Base-by-base conservation (phyloP, 2,888 invertebrate species). In the Smittia aterrima region DNA sequence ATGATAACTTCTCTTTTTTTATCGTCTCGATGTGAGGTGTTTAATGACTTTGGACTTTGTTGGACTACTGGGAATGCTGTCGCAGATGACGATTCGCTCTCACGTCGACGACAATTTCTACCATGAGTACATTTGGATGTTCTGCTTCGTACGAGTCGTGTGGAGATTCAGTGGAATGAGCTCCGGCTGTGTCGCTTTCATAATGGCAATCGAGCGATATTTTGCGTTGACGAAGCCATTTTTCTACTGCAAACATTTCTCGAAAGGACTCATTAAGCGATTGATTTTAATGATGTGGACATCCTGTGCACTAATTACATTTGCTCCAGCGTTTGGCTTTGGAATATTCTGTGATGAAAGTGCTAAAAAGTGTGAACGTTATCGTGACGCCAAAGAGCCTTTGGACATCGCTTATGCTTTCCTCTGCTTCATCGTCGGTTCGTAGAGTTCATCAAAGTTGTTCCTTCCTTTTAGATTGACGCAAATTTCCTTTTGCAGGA, bases 181-280 rank as follows among this genome's bases (percentile, higher is more conserved):
- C 79, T 93, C 93, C 77, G 94, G 93, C 58, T 92, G 92, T 83
- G 92, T 94, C 78, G 93, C 94, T 22, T 89, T 92, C 79, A 90
- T 93, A 75, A 95, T 95, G 94, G 93, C 94, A 11, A 87, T 90
- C 40, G 94, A 95, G 83, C 85, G 95, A 77, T 95, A 92, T 89
- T 85, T 94, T 79, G 94, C 95, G 22, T 87, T 95, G 78, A 93
- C 94, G 11, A 86, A 91, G 77, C 94, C 94, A 47, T 95, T 95
- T 83, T 85, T 92, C 78, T 95, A 94, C 82, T 93, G 93, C 82
- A 92, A 93, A 93, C 89, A 92, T 83, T 90, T 94, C 79, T 93
- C 93, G 75, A 91, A 90, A 83, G 88, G 89, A 81, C 84, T 90
- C 79, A 88, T 94, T 78, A 89, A 90, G 78, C 87, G 87, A 79